Evolutionary conservation across 2,797 vertebrate species (phyloP).

Genomic region (Sarcoramphus papa): DNA sequence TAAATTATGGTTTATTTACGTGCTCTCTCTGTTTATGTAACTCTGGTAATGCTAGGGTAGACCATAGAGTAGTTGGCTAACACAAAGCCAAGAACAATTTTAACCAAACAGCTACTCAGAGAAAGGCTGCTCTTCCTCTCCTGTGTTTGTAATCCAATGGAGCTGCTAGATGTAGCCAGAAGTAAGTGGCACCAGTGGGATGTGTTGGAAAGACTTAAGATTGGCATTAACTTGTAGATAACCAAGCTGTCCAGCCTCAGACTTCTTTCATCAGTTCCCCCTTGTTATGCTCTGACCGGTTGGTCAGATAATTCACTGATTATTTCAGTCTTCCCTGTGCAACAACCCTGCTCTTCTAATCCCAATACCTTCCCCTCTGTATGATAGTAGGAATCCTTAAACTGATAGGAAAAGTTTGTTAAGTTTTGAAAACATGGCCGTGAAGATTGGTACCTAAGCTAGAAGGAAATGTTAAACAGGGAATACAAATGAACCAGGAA

Average conservation of each 20-base stretch:
- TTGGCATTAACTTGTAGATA: background rate
- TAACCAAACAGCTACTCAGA: background rate
- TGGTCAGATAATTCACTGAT: background rate
- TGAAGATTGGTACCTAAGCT: background rate
- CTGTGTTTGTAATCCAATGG: background rate
- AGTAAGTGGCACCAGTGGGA: background rate
- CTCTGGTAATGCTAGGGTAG: background rate
- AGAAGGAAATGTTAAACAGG: background rate
- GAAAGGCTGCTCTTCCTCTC: background rate
- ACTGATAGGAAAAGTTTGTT: background rate
- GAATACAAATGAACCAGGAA: background rate
- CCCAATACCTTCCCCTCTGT: background rate
- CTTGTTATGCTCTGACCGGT: background rate
- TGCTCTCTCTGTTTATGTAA: background rate
- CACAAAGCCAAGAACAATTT: background rate
- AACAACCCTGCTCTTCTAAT: background rate
- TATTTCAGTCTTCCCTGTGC: background rate
- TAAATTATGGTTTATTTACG: background rate
- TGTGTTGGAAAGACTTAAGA: background rate
- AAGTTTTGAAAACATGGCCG: background rate
- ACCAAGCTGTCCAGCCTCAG: background rate
- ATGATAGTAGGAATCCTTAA: background rate
- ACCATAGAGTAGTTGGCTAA: background rate
- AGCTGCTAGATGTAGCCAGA: background rate
- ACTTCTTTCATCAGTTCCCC: background rate